Evolutionary conservation across 2,113 vertebrate species (phyloP).

Genomic region (Semnornis frantzii): DNA sequence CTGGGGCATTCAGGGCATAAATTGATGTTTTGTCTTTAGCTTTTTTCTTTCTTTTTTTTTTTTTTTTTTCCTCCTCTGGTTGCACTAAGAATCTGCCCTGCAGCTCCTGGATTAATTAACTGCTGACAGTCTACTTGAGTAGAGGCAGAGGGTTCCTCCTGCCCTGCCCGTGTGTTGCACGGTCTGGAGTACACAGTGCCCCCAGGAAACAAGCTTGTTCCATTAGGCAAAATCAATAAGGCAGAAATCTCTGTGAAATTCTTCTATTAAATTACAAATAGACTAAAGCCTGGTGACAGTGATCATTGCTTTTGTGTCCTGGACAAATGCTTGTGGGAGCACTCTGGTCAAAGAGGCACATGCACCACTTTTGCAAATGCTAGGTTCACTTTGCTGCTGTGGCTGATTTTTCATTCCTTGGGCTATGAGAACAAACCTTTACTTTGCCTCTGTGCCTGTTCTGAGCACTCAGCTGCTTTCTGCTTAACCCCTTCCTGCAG

Average conservation of each 20-base stretch:
- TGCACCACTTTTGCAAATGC: neutral
- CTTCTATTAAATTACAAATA: constrained; percentile 45
- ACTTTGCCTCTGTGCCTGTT: neutral
- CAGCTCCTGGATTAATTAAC: constrained; percentile 69
- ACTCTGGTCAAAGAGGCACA: neutral
- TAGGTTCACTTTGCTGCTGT: neutral
- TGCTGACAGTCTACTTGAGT: neutral
- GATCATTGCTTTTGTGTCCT: neutral
- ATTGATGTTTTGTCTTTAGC: constrained; percentile 53
- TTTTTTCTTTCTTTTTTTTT: neutral
- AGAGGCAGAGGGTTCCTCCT: neutral
- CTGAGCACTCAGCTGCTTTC: neutral
- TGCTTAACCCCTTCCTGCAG: neutral
- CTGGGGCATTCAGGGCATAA: constrained; percentile 42
- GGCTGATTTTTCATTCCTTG: neutral
- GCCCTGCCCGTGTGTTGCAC: neutral
- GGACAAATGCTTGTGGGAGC: neutral
- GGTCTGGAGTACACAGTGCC: constrained; percentile 11
- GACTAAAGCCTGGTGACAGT: neutral
- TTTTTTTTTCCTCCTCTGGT: neutral
- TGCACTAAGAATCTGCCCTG: constrained; percentile 56
- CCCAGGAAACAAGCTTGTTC: constrained; percentile 47
- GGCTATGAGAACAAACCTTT: neutral
- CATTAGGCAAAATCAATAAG: constrained; percentile 69
- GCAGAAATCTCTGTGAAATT: constrained; percentile 52